phyloP scores from a whole-genome alignment of 2,888 invertebrate genomes.

The Lissonota sp. region DNA sequence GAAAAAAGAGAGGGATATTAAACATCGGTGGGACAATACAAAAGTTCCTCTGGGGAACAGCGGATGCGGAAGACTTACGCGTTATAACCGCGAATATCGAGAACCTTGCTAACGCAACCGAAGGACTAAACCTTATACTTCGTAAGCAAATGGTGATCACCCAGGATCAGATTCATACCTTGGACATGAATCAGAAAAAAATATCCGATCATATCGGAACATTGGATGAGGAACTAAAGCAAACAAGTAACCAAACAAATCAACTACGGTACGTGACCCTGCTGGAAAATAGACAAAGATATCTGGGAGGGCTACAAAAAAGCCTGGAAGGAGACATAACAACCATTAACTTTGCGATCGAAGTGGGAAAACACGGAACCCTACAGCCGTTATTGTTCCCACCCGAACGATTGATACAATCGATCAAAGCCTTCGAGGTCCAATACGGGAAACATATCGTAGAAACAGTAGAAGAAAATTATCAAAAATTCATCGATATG shows the following conservation, averaged over 20 bases:
- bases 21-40: constrained; percentile 29
- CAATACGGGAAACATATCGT: constrained; percentile 29
- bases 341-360: constrained; percentile 25
- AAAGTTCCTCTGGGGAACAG: constrained; percentile 35
- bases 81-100: constrained; percentile 24
- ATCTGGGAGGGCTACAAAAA: constrained; percentile 8
- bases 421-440: constrained; percentile 18
- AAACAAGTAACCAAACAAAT: neutral
- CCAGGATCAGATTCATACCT: constrained; percentile 18
- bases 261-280: neutral
- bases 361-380: constrained; percentile 24
- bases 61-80: constrained; percentile 21
- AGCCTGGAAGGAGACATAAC: constrained; percentile 23
- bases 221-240: neutral
- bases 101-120: constrained; percentile 17
- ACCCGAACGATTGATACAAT: constrained; percentile 20
- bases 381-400: constrained; percentile 19
- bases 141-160: no score
- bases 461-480: constrained; percentile 14
- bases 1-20: constrained; percentile 19
- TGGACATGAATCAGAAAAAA: constrained; percentile 12
- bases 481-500: constrained; percentile 37
- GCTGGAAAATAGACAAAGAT: constrained; percentile 24
- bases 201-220: neutral
- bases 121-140: no score